Conservation (phyloP, 2,113 vertebrate species). For the Sorex araneus region DNA sequence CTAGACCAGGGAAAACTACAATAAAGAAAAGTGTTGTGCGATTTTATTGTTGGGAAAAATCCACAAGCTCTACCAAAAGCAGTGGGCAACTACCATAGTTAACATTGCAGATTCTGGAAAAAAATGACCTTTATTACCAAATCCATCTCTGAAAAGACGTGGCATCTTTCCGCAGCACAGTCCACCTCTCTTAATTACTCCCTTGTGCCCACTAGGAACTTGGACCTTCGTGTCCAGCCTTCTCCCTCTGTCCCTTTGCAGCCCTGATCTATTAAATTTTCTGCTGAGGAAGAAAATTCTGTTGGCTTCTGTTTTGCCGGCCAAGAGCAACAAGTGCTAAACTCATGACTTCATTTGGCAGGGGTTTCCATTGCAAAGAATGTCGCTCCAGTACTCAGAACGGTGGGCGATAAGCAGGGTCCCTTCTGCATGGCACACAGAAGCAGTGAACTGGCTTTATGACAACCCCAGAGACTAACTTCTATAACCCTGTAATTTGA, state of each 20-base stretch:
- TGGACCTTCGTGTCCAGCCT: neutral
- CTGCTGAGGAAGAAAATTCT: constrained; percentile 34
- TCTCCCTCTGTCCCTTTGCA: constrained; percentile 35
- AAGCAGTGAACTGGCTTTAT: neutral
- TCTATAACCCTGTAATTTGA: neutral
- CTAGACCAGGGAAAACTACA: constrained; percentile 12
- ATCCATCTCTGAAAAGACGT: constrained; percentile 66
- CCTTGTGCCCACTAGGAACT: neutral
- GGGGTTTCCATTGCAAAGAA: constrained; percentile 18
- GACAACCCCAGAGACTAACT: neutral
- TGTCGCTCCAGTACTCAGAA: neutral
- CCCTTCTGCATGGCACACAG: neutral
- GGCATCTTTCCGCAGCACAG: neutral
- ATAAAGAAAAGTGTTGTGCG: constrained; percentile 11
- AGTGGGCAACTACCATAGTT: neutral
- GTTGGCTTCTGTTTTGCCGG: constrained; percentile 17
- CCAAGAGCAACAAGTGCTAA: neutral
- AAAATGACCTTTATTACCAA: constrained; percentile 22
- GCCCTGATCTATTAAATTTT: constrained; percentile 37
- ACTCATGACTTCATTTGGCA: constrained; percentile 44
- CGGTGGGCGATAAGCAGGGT: neutral
- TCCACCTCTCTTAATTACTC: neutral
- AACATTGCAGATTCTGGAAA: constrained; percentile 15
- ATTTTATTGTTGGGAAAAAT: constrained; percentile 45
- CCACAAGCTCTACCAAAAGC: constrained; percentile 54